A percentile compares a stretch with the other conserved stretches of the same genome.
Evolutionary conservation across 2,113 vertebrate genomes (phyloP).

Genomic region (Columba janthina): DNA sequence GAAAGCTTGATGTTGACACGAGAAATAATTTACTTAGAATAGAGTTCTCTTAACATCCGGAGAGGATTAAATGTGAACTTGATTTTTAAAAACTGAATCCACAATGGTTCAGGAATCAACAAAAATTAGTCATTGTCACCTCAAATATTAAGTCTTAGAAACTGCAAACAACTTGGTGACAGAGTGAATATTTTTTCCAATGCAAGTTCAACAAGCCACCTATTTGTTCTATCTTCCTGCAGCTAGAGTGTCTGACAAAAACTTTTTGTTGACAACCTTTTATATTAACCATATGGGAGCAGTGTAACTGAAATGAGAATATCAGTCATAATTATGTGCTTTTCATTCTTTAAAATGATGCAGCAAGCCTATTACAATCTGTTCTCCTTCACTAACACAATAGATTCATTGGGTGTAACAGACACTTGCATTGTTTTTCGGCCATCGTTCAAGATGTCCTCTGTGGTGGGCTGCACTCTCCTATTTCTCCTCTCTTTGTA

Average conservation of each 20-base stretch:
- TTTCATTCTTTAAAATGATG: background rate
- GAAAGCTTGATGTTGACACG: background rate
- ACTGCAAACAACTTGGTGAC: background rate
- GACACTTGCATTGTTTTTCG: background rate
- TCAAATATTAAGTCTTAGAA: background rate
- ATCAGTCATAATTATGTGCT: background rate
- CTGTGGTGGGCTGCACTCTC: background rate
- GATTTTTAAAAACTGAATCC: background rate
- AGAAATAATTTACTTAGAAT: background rate
- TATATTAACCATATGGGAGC: background rate
- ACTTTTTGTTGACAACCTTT: background rate
- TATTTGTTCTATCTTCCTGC: background rate
- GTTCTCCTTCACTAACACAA: background rate
- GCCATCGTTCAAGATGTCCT: background rate
- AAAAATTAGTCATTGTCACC: background rate
- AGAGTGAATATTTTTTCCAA: background rate
- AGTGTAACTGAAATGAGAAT: background rate
- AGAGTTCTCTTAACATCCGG: background rate
- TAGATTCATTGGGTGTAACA: background rate
- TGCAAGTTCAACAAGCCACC: background rate
- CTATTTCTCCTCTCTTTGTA: background rate
- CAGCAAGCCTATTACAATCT: background rate
- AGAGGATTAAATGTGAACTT: background rate
- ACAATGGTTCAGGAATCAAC: background rate
- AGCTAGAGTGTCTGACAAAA: background rate